These are phyloP conservation scores for Accipiter virgatus DNA, from an alignment of 2,113 vertebrate species.

Conservation along the genomic window DNA sequence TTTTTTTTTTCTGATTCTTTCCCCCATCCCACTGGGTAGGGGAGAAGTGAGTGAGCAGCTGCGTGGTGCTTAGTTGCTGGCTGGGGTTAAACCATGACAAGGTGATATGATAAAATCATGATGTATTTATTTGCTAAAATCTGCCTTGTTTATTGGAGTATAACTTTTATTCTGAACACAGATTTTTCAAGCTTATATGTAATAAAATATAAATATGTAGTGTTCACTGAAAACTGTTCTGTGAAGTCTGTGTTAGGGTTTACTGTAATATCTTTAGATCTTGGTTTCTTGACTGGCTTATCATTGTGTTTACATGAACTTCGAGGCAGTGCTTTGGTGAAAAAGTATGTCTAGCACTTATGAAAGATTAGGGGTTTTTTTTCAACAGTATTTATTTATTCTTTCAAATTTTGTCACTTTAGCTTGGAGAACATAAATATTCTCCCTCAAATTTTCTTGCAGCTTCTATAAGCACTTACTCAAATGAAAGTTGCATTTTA, in stretches of 20 bases:
- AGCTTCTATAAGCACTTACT: background rate
- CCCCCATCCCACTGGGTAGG: too few species aligned
- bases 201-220: background rate
- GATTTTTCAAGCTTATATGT: background rate
- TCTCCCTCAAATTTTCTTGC: background rate
- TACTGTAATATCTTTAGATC: background rate
- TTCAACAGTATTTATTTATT: background rate
- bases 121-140: background rate
- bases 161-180: background rate
- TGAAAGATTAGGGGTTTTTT: fast-evolving
- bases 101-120: background rate
- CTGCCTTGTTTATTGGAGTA: background rate
- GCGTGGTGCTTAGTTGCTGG: too few species aligned
- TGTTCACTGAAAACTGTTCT: background rate
- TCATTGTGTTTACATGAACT: background rate
- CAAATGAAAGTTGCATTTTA: background rate
- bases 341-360: background rate
- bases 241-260: background rate
- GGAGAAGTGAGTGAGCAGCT: too few species aligned
- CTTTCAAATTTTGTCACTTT: background rate
- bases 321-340: background rate
- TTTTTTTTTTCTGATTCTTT: too few species aligned
- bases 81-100: too few species aligned
- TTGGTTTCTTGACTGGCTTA: background rate
- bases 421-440: background rate